phyloP scores from a whole-genome alignment of 2,113 vertebrate genomes.

The Cromileptes altivelis region DNA sequence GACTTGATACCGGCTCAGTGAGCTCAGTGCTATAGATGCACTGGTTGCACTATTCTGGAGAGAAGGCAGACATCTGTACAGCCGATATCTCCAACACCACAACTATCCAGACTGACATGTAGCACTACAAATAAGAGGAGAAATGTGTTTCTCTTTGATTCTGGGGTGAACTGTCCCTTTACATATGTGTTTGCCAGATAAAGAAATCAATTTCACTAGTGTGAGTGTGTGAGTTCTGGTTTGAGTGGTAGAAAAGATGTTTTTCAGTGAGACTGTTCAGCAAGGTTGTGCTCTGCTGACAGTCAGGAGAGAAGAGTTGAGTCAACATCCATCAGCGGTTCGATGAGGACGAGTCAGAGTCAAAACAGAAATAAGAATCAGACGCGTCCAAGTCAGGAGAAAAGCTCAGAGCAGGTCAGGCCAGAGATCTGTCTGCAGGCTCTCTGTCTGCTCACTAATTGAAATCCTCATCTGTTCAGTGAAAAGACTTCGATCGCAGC shows the following conservation, averaged over 20 bases:
- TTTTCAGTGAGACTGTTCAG: not conserved
- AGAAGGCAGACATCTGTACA: no score
- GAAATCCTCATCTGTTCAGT: constrained; percentile 4
- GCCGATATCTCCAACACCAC: no score
- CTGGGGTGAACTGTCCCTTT: not conserved
- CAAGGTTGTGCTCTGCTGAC: not conserved
- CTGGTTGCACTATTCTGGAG: no score
- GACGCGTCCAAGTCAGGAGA: constrained; percentile 3
- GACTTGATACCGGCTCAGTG: not conserved
- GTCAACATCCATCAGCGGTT: constrained; percentile 18
- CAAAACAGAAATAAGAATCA: constrained; percentile 3
- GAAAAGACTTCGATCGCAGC: not conserved
- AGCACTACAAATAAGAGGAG: no score
- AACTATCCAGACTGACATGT: no score
- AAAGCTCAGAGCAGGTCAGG: not conserved
- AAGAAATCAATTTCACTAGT: not conserved
- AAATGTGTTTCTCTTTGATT: no score
- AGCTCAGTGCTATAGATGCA: no score
- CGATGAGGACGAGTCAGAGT: not conserved
- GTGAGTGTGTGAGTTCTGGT: not conserved
- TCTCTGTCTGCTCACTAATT: constrained; percentile 10
- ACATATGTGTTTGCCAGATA: not conserved
- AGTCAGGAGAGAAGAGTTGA: not conserved
- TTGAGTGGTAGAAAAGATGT: not conserved
- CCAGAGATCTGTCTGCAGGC: not conserved